Base-by-base conservation (phyloP, 92 coral and sea anemone species). In the Palythoa grandiflora region DNA sequence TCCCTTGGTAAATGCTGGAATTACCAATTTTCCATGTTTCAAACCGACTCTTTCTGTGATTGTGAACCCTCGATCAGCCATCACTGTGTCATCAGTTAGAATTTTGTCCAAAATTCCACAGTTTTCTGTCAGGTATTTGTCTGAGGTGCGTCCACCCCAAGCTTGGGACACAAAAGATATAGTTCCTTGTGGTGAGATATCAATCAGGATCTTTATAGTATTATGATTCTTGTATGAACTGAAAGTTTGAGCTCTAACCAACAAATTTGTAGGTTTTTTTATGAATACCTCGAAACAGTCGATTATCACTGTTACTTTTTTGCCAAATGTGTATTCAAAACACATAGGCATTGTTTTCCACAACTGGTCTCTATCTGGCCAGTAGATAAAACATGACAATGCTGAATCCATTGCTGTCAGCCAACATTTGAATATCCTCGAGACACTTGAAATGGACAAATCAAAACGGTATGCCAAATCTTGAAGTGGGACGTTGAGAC, bases 1-100 rank as follows among this genome's bases (percentile, higher is more conserved):
- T 17, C 94, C 94, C 57, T 81, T 92, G 5, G 94, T 92, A 89
- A 92, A 92, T 6, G 89, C 90, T 14, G 94, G 92, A 68, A 86
- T 86, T 21, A 76, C 86, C 37, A 91, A 50, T 72, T 83, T 68
- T 13, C 83, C 91, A 60, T 83, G 91, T 16, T 88, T 77, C 19
- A 92, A 68, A 50, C 85, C 90, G 47, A 92, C 85, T 53, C 87
- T 89, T 70, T 92, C 94, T 48, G 54, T 76, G 19, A 91, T 79
- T 12, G 89, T 89, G 48, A 91, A 88, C 28, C 94, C 93, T 37
- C 93, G 39, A 66, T 91, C 93, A 15, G 91, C 89, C 87, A 91
- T 70, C 5, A 91, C 94, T 38, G 89, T 85, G 89, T 91, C 94
- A 14, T 90, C 94, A 47, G 92, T 92, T 13, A 85, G 20, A 16